Evolutionary conservation across 2,888 invertebrate genomes (phyloP).

Genomic region (Carterocephalus palaemon): DNA sequence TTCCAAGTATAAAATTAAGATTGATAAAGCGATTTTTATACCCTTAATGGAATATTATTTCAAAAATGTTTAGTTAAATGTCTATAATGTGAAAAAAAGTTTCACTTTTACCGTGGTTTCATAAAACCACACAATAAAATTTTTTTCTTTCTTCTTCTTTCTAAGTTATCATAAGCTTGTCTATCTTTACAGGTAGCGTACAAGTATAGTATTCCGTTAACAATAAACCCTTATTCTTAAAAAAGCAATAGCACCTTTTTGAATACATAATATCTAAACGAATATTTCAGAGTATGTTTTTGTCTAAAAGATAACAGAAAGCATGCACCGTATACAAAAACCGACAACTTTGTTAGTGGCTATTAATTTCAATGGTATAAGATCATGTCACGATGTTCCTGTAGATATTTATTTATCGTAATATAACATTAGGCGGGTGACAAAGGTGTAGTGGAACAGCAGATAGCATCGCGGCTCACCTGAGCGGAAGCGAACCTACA

Average conservation of each 20-base stretch:
- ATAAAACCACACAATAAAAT: too few species aligned
- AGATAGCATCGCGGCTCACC: constrained; percentile 68
- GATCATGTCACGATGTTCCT: constrained; percentile 17
- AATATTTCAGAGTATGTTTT: constrained; percentile 40
- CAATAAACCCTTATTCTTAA: constrained; percentile 1
- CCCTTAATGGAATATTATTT: too few species aligned
- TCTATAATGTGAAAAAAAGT: too few species aligned
- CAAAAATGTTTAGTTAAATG: too few species aligned
- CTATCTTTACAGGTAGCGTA: too few species aligned
- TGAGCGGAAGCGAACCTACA: constrained; percentile 72
- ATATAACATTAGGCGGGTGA: constrained; percentile 49
- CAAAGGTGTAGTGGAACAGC: constrained; percentile 49
- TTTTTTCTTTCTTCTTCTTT: too few species aligned
- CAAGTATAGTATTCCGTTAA: too few species aligned
- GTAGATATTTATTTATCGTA: constrained; percentile 23
- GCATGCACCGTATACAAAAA: constrained; percentile 43
- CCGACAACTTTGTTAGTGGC: constrained; percentile 44
- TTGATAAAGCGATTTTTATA: too few species aligned
- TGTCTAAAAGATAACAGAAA: constrained; percentile 52
- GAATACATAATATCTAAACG: constrained; percentile 47
- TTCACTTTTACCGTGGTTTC: too few species aligned
- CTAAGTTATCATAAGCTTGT: too few species aligned
- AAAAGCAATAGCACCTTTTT: constrained; percentile 39
- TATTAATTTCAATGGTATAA: constrained; percentile 45
- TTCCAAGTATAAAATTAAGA: too few species aligned